A percentile compares a stretch with the other conserved stretches of the same genome.
These are phyloP conservation scores for Hydropsyche tenuis DNA, from an alignment of 1,140 invertebrate genomes.

Conservation along the genomic window DNA sequence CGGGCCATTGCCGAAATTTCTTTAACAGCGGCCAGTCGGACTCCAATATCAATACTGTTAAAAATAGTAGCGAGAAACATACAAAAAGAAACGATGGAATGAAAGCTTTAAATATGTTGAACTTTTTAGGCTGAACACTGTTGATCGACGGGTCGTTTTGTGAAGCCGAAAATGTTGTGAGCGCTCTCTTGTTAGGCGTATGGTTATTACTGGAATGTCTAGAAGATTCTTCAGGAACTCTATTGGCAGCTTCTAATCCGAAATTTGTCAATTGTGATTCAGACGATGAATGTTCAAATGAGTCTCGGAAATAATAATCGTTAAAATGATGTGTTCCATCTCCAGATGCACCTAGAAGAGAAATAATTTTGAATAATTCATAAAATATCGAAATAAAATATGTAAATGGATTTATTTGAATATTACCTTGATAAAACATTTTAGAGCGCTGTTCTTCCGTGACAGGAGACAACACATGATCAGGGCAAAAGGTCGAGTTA, in stretches of 20 bases:
- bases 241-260: conserved; percentile 60
- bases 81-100: conserved; percentile 76
- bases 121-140: conserved; percentile 55
- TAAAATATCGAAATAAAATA: not conserved
- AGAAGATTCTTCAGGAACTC: conserved; percentile 52
- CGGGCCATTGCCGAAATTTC: conserved; percentile 74
- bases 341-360: conserved; percentile 32
- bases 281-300: conserved; percentile 79
- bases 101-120: conserved; percentile 71
- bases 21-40: conserved; percentile 76
- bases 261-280: conserved; percentile 68
- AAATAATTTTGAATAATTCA: not conserved
- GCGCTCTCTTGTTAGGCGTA: conserved; percentile 62
- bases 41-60: conserved; percentile 74
- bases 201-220: conserved; percentile 64
- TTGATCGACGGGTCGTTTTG: conserved; percentile 49
- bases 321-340: conserved; percentile 60
- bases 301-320: conserved; percentile 77
- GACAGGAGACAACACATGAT: conserved; percentile 54
- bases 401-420: not conserved
- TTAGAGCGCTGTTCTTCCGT: conserved; percentile 54
- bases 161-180: conserved; percentile 52
- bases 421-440: conserved; percentile 48
- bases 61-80: conserved; percentile 68
- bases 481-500: conserved; percentile 54